These are phyloP conservation scores for Falco columbarius DNA, from an alignment of 2,797 vertebrate species.

Conservation along the genomic window DNA sequence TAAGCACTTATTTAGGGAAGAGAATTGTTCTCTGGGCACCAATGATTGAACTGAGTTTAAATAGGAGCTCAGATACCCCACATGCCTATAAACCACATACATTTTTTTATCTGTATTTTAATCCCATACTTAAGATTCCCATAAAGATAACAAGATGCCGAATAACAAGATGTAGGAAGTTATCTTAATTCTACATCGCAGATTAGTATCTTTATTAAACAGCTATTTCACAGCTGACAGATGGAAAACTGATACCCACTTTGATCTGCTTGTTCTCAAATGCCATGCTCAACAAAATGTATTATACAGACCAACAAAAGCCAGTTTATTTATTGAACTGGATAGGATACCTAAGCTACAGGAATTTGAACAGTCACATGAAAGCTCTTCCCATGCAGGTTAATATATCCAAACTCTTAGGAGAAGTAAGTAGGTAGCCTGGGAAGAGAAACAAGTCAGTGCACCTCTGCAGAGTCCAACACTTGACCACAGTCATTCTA, in stretches of 20 bases:
- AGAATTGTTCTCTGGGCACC: neutral
- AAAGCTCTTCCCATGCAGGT: neutral
- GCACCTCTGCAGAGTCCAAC: neutral
- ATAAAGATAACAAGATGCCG: neutral
- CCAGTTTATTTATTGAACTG: neutral
- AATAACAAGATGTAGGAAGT: neutral
- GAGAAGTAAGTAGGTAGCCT: neutral
- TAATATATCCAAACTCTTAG: neutral
- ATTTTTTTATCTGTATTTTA: neutral
- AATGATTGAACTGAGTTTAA: neutral
- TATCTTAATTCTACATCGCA: neutral
- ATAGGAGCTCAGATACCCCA: neutral
- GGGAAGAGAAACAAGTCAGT: neutral
- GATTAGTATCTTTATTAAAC: slow-evolving; percentile 5
- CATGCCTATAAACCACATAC: neutral
- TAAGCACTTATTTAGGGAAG: neutral
- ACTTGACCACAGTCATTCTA: neutral
- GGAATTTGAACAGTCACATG: neutral
- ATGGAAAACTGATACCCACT: neutral
- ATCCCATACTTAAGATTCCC: neutral
- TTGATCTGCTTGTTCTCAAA: neutral
- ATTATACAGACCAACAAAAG: neutral
- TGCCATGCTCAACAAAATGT: neutral
- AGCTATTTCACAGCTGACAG: slow-evolving; percentile 13
- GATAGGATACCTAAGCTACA: neutral